Evolutionary conservation across 2,113 vertebrate genomes (phyloP).

Genomic region (Stercorarius parasiticus): DNA sequence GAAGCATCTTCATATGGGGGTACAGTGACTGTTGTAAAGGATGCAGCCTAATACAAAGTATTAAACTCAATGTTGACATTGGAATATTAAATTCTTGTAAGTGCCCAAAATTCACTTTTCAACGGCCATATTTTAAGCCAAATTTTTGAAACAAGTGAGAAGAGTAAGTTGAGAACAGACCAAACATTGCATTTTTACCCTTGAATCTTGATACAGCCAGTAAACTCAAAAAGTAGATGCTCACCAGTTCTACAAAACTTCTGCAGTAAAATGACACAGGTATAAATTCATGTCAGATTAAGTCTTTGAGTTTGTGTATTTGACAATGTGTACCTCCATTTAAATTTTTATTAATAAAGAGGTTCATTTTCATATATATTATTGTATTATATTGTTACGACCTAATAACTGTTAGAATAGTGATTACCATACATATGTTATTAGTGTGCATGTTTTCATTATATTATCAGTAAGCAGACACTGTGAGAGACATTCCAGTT

Average conservation of each 20-base stretch:
- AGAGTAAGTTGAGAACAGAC: not conserved
- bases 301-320: not conserved
- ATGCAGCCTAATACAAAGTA: not conserved
- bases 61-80: not conserved
- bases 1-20: not conserved
- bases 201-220: not conserved
- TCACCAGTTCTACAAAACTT: not conserved
- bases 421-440: not conserved
- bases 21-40: not conserved
- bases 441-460: not conserved
- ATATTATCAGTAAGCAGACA: not conserved
- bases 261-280: not conserved
- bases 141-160: not conserved
- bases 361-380: not conserved
- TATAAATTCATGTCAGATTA: not conserved
- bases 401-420: not conserved
- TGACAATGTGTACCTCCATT: not conserved
- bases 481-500: constrained; percentile 27
- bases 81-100: not conserved
- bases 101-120: not conserved
- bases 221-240: not conserved
- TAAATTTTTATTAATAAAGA: not conserved
- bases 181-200: not conserved
- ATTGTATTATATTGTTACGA: not conserved
- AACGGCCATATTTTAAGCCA: not conserved